Evolutionary conservation across 2,797 vertebrate genomes (phyloP).

Genomic region (Nannoperca obscura): DNA sequence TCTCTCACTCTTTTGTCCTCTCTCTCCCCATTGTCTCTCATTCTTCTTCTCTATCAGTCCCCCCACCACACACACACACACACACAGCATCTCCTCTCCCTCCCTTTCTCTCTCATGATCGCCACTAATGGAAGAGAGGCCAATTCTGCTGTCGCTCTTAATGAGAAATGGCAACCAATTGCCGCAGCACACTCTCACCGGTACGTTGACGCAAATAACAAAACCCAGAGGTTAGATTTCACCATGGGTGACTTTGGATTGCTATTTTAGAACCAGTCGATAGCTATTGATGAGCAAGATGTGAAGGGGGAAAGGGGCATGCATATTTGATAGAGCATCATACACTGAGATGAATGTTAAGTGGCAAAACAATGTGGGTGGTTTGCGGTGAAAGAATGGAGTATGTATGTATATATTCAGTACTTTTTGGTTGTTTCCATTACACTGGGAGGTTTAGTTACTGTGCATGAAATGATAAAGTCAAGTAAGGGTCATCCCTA

Average conservation of each 20-base stretch:
- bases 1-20: slow-evolving; percentile 31
- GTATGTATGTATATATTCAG: slow-evolving; percentile 17
- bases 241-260: slow-evolving; percentile 77
- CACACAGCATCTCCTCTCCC: not conserved
- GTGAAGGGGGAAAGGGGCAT: slow-evolving; percentile 68
- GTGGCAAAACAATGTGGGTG: slow-evolving; percentile 55
- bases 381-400: slow-evolving; percentile 31
- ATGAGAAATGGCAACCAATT: slow-evolving; percentile 84
- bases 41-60: slow-evolving; percentile 53
- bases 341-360: slow-evolving; percentile 72
- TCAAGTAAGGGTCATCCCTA: slow-evolving; percentile 15
- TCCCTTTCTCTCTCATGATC: slow-evolving; percentile 71
- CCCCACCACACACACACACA: slow-evolving; percentile 6
- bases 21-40: slow-evolving; percentile 41
- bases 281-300: slow-evolving; percentile 83
- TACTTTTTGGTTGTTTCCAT: slow-evolving; percentile 26
- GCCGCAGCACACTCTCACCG: slow-evolving; percentile 57
- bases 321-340: slow-evolving; percentile 78
- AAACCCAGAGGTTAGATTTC: slow-evolving; percentile 79
- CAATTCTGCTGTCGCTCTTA: slow-evolving; percentile 76
- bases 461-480: slow-evolving; percentile 1
- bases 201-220: slow-evolving; percentile 71
- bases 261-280: slow-evolving; percentile 82
- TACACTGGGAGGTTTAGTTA: slow-evolving; percentile 11
- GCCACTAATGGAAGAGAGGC: slow-evolving; percentile 77